Evolutionary conservation across 2,888 invertebrate genomes (phyloP).

Genomic region (Dynastes maya): DNA sequence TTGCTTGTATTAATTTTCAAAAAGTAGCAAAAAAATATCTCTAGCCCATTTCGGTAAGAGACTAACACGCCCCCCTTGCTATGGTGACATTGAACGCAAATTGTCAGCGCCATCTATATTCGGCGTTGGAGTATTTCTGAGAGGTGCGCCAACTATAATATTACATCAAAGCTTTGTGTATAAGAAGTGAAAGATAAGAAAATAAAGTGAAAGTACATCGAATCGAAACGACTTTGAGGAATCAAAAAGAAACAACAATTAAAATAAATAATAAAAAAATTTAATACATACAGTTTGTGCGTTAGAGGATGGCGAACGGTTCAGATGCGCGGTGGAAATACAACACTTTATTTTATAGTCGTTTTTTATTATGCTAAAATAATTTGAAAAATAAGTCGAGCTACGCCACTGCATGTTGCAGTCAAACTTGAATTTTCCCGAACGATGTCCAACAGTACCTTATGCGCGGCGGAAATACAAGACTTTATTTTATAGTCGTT

Average conservation of each 20-base stretch:
- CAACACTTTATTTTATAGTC: too few relatives aligned
- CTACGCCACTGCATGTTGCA: too few relatives aligned
- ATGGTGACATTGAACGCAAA: conserved; percentile 68
- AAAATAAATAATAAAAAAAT: background rate
- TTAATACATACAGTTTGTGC: too few relatives aligned
- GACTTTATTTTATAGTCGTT: too few relatives aligned
- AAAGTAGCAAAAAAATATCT: conserved; percentile 68
- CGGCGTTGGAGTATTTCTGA: conserved; percentile 72
- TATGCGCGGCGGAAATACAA: too few relatives aligned
- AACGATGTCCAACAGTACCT: too few relatives aligned
- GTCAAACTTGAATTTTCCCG: too few relatives aligned
- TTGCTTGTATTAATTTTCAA: too few relatives aligned
- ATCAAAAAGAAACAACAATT: background rate
- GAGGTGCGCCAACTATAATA: conserved; percentile 72
- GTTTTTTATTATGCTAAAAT: too few relatives aligned
- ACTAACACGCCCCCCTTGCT: conserved; percentile 71
- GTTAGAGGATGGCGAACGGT: too few relatives aligned
- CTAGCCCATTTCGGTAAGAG: conserved; percentile 76
- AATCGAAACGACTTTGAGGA: background rate
- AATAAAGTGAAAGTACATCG: background rate
- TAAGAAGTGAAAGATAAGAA: conserved; percentile 25
- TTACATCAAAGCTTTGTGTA: conserved; percentile 44
- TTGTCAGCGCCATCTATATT: conserved; percentile 66
- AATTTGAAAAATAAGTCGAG: too few relatives aligned
- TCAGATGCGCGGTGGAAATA: too few relatives aligned